These are phyloP conservation scores for Misgurnus anguillicaudatus DNA, from an alignment of 2,113 vertebrate genomes.

Conservation along the genomic window DNA sequence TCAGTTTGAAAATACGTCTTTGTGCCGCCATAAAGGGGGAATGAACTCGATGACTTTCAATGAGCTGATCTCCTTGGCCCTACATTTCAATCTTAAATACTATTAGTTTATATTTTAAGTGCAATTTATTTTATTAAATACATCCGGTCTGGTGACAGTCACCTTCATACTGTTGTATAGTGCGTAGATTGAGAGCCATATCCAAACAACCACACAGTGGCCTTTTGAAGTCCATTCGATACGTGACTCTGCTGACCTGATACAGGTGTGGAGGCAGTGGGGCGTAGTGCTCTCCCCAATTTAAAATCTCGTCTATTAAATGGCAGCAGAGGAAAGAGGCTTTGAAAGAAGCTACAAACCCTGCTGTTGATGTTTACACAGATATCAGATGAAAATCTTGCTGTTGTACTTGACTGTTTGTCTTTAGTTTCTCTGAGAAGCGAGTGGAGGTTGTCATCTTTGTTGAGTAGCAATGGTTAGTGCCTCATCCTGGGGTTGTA, in stretches of 20 bases:
- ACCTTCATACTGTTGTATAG: not conserved
- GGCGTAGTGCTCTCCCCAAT: conserved; percentile 22
- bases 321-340: not conserved
- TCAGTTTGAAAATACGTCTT: not conserved
- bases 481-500: conserved; percentile 27
- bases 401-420: not conserved
- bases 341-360: not conserved
- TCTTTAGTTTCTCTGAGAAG: not conserved
- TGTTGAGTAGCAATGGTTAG: not conserved
- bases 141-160: not conserved
- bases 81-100: conserved; percentile 17
- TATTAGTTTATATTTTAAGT: conserved; percentile 36
- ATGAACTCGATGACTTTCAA: conserved; percentile 16
- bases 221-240: conserved; percentile 49
- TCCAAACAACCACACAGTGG: conserved; percentile 54
- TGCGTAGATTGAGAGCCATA: conserved; percentile 47
- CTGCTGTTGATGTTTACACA: conserved; percentile 39
- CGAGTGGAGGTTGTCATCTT: not conserved
- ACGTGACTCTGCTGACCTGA: not conserved
- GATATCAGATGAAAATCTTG: conserved; percentile 30
- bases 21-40: conserved; percentile 8
- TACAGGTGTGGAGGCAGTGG: not conserved
- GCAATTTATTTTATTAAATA: conserved; percentile 35
- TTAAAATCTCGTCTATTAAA: conserved; percentile 3
- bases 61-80: conserved; percentile 20